Evolutionary conservation across 2,113 vertebrate genomes (phyloP), one percentile per base, ranked within the genome.

Genomic region (Phainopepla nitens): DNA sequence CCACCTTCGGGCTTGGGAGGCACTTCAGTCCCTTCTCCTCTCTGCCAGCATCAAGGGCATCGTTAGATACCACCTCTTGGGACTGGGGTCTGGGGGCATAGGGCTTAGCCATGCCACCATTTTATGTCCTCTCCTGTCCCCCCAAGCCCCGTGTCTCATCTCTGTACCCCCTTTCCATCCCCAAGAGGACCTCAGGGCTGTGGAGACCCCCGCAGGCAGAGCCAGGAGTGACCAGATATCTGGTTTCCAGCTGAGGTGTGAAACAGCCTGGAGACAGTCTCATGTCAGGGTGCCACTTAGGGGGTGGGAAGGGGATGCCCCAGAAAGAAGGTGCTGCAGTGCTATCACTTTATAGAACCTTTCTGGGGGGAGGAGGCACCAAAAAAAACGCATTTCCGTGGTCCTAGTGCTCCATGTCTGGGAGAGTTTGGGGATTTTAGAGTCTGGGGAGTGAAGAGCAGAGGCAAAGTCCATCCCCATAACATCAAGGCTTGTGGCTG

Each of bases 311-410:
- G 4, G 42, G 3, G 19, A 39, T 33, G 27, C 9, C 10, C 61
- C 8, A 7, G 36, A n/a, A 61, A 60, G 75, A 14, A 16, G 76
- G 0, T 19, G 22, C 22, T 23, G 20, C 14, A 1, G 29, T 53
- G 31, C 35, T 80, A 2, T 41, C 58, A 36, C 36, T 66, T 45
- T 17, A 13, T 45, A 53, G 36, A 82, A 41, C 19, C 19, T 45
- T 70, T 49, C 4, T 1, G 2, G 4, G 13, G 11, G 10, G 2
- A 66, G 18, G 9, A 85, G 25, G 12, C 25, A 51, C 29, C 1
- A 8, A 44, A 65, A n/a, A 53, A 41, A 1, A 0, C 0, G 2
- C 7, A 7, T 60, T 33, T 17, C 39, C 0, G 0, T 4, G 2
- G 13, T 66, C 23, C 42, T 56, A 28, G 15, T 31, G 45, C 33